Percentiles rank a stretch among this genome's conserved stretches.
These are phyloP conservation scores for Balaeniceps rex DNA, from an alignment of 2,113 vertebrate species.

Conservation along the genomic window DNA sequence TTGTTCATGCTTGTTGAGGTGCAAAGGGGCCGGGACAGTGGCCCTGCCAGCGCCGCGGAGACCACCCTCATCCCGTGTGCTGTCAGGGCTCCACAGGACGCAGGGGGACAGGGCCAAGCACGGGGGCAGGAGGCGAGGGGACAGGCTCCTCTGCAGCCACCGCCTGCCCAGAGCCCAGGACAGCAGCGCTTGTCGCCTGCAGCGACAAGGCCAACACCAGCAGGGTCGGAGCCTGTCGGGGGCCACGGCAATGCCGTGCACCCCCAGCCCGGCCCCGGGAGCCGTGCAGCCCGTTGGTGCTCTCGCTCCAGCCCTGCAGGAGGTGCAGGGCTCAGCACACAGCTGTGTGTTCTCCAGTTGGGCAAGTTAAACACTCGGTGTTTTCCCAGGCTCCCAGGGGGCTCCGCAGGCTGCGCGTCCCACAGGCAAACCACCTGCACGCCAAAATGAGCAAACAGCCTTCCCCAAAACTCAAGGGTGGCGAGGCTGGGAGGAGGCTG, in stretches of 20 bases:
- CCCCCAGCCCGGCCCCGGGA: background rate
- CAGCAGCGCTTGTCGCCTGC: rapidly evolving
- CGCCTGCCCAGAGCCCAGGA: background rate
- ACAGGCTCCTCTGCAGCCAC: background rate
- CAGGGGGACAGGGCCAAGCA: too few relatives aligned
- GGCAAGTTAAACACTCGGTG: background rate
- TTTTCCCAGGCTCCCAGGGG: background rate
- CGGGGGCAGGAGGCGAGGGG: background rate
- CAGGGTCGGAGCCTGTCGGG: background rate
- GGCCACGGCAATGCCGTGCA: rapidly evolving
- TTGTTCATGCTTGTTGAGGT: too few relatives aligned
- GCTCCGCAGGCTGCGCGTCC: background rate
- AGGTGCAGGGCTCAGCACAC: background rate
- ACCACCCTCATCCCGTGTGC: background rate
- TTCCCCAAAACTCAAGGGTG: background rate
- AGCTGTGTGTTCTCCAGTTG: background rate
- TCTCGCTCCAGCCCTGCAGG: background rate
- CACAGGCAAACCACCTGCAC: background rate
- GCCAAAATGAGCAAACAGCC: background rate
- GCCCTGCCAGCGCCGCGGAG: background rate
- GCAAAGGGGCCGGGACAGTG: rapidly evolving
- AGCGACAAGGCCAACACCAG: background rate
- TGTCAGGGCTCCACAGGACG: background rate
- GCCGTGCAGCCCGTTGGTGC: background rate
- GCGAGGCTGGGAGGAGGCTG: background rate